Evolutionary conservation across 64 coral and sea anemone species (phyloP).

Genomic region (Pachyseris speciosa): DNA sequence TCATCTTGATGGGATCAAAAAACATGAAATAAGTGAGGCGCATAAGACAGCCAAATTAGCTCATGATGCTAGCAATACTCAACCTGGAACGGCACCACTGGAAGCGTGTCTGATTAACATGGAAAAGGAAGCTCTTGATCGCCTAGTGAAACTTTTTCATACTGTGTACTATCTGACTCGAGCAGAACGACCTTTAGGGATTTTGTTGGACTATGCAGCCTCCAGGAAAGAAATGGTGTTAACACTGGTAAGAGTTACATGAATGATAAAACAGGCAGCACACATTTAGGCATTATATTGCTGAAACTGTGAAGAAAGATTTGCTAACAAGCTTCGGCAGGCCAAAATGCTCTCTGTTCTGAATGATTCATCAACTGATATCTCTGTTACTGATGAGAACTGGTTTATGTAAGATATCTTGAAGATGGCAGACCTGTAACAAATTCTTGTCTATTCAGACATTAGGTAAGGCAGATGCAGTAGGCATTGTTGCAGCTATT

Average conservation of each 20-base stretch:
- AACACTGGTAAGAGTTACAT: constrained; percentile 3
- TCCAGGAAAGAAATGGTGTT: constrained; percentile 7
- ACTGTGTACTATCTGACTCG: constrained; percentile 2
- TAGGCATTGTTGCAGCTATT: neutral
- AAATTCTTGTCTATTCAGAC: neutral
- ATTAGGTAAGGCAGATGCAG: neutral
- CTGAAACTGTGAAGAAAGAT: neutral
- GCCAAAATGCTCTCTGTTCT: neutral
- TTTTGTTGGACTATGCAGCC: constrained; percentile 6
- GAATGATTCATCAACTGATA: neutral
- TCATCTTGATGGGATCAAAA: too few species aligned
- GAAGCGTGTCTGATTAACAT: neutral
- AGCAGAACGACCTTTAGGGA: constrained; percentile 1
- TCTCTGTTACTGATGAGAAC: neutral
- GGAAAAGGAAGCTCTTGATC: constrained; percentile 1
- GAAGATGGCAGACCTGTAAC: neutral
- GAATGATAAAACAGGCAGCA: constrained; percentile 7
- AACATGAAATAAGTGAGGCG: constrained; percentile 1
- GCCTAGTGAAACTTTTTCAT: constrained; percentile 1
- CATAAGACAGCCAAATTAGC: neutral
- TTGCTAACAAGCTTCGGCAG: neutral
- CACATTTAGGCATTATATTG: neutral
- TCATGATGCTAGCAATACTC: neutral
- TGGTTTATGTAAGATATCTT: neutral
- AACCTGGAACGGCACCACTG: neutral